Evolutionary conservation across 2,113 vertebrate genomes (phyloP).

Genomic region (Athene noctua): DNA sequence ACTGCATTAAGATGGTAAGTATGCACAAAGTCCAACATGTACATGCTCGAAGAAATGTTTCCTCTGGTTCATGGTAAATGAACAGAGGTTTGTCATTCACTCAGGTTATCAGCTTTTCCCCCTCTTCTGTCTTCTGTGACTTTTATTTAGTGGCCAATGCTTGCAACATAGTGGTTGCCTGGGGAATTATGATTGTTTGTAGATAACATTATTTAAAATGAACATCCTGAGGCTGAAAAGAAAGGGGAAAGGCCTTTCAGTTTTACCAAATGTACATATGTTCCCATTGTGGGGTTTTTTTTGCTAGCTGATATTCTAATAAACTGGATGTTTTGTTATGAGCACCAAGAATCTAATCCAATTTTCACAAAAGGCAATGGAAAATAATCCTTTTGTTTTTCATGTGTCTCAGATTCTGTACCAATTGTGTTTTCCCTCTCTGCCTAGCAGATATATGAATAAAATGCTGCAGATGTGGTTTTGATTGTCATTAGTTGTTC

Average conservation of each 20-base stretch:
- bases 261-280: background rate
- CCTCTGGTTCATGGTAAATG: background rate
- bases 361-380: background rate
- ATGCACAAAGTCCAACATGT: background rate
- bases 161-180: background rate
- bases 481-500: background rate
- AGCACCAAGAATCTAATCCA: background rate
- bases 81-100: background rate
- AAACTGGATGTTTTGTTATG: background rate
- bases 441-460: background rate
- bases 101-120: background rate
- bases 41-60: background rate
- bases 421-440: background rate
- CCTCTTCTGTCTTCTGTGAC: background rate
- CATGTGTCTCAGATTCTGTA: background rate
- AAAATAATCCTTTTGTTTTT: background rate
- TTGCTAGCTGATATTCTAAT: background rate
- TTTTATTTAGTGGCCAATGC: background rate
- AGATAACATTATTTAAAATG: background rate
- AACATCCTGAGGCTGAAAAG: background rate
- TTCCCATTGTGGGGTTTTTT: background rate
- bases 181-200: background rate
- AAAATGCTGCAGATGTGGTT: background rate
- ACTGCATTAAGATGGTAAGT: background rate
- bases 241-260: background rate